Evolutionary conservation across 2,797 vertebrate genomes (phyloP), one percentile per base, ranked within the genome.

Genomic region (Danio kyathit): DNA sequence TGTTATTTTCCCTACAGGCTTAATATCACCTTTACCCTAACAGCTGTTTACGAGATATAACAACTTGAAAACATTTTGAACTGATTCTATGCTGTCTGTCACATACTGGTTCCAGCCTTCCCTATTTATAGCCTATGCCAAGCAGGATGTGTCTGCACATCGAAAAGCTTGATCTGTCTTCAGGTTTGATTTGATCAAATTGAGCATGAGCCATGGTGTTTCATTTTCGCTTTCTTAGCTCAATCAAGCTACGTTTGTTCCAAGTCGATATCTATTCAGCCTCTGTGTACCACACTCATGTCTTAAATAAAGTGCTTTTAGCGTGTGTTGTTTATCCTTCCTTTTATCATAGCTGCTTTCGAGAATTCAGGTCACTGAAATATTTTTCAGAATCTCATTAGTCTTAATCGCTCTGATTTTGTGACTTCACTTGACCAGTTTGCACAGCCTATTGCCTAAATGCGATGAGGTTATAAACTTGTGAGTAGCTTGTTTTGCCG

Each of bases 131-230:
- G 67, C 16, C 56, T 12, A 46, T 7, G 70, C 70, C 49, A 65
- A 44, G 29, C 43, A 80, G 74, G 63, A 84, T 83, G 64, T 84
- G 82, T 81, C 84, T 80, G 41, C 79, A 80, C n/a, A 69, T 64
- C 41, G 17, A 60, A 71, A 75, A 83, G 61, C 80, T 29, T 59
- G 41, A 43, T 76, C 77, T 77, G 19, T 70, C 64, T 61, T 67
- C 82, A 70, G 73, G 51, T 83, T 76, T 65, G 82, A 82, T 85
- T 77, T 66, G 74, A 84, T 83, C 81, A 85, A 64, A 83, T 85
- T 81, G 81, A 83, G 69, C 54, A 72, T 84, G 74, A 85, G 79
- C 65, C 74, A 57, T 83, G 77, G 84, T 86, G 82, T 87, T 87
- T 85, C 52, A 86, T 87, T 86, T 83, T 86, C 66, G 81, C 29